Base-by-base conservation (phyloP, 2,113 vertebrate species). In the Dromiciops gliroides region DNA sequence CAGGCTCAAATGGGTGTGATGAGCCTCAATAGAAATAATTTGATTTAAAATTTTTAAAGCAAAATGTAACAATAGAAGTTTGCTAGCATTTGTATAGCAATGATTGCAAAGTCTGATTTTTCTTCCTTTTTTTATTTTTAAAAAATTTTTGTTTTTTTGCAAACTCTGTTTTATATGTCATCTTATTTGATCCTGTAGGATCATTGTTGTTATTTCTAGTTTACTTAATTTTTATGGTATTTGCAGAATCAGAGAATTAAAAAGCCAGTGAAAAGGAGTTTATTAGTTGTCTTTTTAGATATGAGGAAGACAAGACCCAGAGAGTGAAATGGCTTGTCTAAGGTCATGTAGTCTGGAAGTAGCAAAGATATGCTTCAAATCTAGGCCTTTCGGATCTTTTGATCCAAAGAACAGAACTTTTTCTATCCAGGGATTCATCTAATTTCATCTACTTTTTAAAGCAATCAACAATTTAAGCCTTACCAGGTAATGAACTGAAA, bases 81-180 rank as follows among this genome's bases (percentile, higher is more conserved):
- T 5, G 56, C 12, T 44, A 44, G 2, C 2, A 23, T 44, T 83
- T 83, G 6, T 8, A 83, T 44, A 44, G 67, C 67, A 75, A 22
- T 44, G 67, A 75, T 75, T 75, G 16, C 67, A 83, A 83, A 91
- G 95, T 83, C 67, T n/a, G n/a, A n/a, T n/a, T n/a, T n/a, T n/a
- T n/a, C n/a, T n/a, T n/a, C n/a, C n/a, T n/a, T n/a, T n/a, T n/a
- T n/a, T n/a, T n/a, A n/a, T n/a, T n/a, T n/a, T n/a, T n/a, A n/a
- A n/a, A n/a, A n/a, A n/a, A n/a, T n/a, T n/a, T n/a, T n/a, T n/a
- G n/a, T n/a, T n/a, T n/a, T n/a, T n/a, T n/a, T n/a, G n/a, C n/a
- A n/a, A n/a, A n/a, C n/a, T n/a, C n/a, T n/a, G n/a, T n/a, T n/a
- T n/a, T 37, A 60, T 60, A 37, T 67, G 56, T 67, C 10, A n/a